Evolutionary conservation across 2,888 invertebrate species (phyloP), one percentile per base, ranked within the genome.

Genomic region (Yponomeuta plumbellus): DNA sequence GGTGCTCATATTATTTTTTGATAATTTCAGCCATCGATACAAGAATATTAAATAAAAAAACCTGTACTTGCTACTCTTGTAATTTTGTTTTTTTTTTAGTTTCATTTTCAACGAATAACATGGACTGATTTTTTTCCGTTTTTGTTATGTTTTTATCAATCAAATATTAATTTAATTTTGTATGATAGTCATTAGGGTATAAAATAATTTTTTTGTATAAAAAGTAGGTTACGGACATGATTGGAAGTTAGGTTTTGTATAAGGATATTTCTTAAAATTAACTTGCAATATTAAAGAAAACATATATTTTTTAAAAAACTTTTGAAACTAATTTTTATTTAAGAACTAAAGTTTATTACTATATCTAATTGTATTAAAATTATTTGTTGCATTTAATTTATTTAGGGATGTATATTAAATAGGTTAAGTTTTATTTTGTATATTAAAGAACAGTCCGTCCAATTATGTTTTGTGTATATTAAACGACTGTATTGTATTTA

Each of bases 81-180:
- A 44, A 57, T 67, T 61, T 64, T 64, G 57, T 56, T 65, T 56
- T 62, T 65, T 59, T 34, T 59, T 63, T 8, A 1, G 13, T 65
- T 63, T 44, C 58, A 64, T 62, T 65, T 69, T 67, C 68, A 67
- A 69, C 59, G 59, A 70, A 68, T 63, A 63, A 56, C 34, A 67
- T 70, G 66, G 70, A 69, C 70, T 70, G 69, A 70, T 67, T 64
- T 63, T 67, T 64, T 61, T 66, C 63, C 64, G 26, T 66, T 64
- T 56, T 61, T 67, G 57, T 67, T 62, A 59, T 23, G 23, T 13
- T 59, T 59, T 59, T 23, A 22, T 59, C 59, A 20, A 22, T 11
- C 21, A 20, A 22, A 59, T 59, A 5, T 20, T 20, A 57, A 57
- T 5, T 8, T 13, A 57, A 57, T 57, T 21, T 59, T 59, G 5